Evolutionary conservation across 2,888 invertebrate genomes (phyloP).

Genomic region (Dryococelus australis): DNA sequence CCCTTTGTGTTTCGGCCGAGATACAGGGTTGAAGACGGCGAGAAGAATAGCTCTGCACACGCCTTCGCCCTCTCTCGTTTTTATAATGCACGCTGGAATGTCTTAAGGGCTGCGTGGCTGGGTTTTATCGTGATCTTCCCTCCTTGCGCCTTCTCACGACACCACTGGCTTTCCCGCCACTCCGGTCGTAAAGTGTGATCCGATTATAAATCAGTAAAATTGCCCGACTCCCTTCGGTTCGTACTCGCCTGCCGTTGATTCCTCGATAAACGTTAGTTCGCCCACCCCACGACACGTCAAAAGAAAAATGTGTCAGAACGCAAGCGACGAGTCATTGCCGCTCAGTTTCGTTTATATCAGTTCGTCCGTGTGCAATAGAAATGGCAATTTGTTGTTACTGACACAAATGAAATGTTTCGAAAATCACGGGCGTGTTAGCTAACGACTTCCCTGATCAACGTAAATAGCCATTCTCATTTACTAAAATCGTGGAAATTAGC

Average conservation of each 20-base stretch:
- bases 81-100: constrained; percentile 10
- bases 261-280: neutral
- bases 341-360: too few species aligned
- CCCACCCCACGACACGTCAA: neutral
- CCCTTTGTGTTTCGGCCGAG: neutral
- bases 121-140: neutral
- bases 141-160: neutral
- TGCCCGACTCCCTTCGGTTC: neutral
- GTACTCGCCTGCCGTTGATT: neutral
- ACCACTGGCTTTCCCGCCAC: neutral
- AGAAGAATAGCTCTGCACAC: neutral
- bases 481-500: too few species aligned
- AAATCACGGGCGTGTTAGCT: too few species aligned
- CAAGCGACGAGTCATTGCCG: too few species aligned
- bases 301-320: too few species aligned
- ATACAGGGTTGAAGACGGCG: neutral
- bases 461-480: too few species aligned
- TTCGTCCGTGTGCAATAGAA: too few species aligned
- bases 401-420: too few species aligned
- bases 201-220: neutral
- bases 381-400: too few species aligned
- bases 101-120: neutral
- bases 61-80: neutral
- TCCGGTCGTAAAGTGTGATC: neutral
- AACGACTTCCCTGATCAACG: too few species aligned